Percentiles rank a stretch among this genome's conserved stretches.
phyloP scores from a whole-genome alignment of 2,888 invertebrate genomes.

The Tridacna gigas region DNA sequence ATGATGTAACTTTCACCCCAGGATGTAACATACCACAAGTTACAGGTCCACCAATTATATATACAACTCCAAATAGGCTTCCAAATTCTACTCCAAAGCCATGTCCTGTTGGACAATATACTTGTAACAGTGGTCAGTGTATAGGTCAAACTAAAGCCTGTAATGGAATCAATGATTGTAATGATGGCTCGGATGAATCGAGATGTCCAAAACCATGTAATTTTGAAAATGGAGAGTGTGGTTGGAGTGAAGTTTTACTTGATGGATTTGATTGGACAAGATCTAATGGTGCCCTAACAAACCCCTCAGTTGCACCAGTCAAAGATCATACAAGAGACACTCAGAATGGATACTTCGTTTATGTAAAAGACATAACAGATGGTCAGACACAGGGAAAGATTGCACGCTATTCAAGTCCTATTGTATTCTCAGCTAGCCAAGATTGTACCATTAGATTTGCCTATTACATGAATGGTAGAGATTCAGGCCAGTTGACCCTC shows the following conservation, averaged over 20 bases:
- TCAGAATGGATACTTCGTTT: slow-evolving; percentile 77
- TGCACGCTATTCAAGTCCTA: slow-evolving; percentile 73
- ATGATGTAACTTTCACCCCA: slow-evolving; percentile 81
- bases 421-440: slow-evolving; percentile 67
- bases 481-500: slow-evolving; percentile 68
- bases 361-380: slow-evolving; percentile 69
- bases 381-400: slow-evolving; percentile 60
- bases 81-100: slow-evolving; percentile 54
- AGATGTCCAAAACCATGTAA: slow-evolving; percentile 75
- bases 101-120: slow-evolving; percentile 69
- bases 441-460: slow-evolving; percentile 77
- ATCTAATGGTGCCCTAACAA: slow-evolving; percentile 64
- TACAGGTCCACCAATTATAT: slow-evolving; percentile 49
- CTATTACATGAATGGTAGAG: slow-evolving; percentile 74
- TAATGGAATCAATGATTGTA: slow-evolving; percentile 78
- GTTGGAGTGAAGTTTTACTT: slow-evolving; percentile 72
- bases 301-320: slow-evolving; percentile 69
- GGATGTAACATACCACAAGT: slow-evolving; percentile 72
- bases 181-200: slow-evolving; percentile 77
- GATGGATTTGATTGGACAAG: slow-evolving; percentile 80
- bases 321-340: slow-evolving; percentile 71
- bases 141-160: slow-evolving; percentile 68
- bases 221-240: slow-evolving; percentile 82
- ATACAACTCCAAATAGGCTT: slow-evolving; percentile 47
- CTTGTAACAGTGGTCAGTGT: slow-evolving; percentile 74